Base-by-base conservation (phyloP, 2,113 vertebrate genomes). In the Actenoides lindsayi region DNA sequence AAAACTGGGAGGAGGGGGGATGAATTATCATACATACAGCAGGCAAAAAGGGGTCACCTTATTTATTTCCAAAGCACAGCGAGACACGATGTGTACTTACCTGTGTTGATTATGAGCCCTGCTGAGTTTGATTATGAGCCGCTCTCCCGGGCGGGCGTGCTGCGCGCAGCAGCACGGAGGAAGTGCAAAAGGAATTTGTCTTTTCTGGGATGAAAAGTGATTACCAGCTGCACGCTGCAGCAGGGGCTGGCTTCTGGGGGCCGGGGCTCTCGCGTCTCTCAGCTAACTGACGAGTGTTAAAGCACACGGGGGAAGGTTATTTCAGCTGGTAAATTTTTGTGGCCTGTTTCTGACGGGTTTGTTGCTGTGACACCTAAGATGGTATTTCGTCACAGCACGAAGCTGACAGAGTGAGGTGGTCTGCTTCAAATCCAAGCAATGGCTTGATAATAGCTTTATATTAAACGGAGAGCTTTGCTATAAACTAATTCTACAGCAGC, bases 91-190 rank as follows among this genome's bases (percentile, higher is more conserved):
- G 75, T 76, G 86, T 75, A 93, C 93, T 90, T 96, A 95, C 92
- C 92, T 94, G 83, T 59, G 92, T 35, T 87, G 95, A 95, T 95
- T 78, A 54, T 11, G 65, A 91, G 78, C 87, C 94, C 95, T 0
- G 51, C 95, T 95, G 95, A 87, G 93, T 92, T 71, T 89, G 92
- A 94, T 95, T 89, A 84, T 25, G 87, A 89, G 62, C 83, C 2
- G 46, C 71, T 95, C 79, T 90, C 93, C 8, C 1, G 11, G 77
- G 93, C 0, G 5, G 56, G 80, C 59, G 1, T 65, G 94, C 95
- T 94, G 93, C 1, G 87, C 89, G 89, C 1, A 6, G 83, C 1
- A 1, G 87, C 93, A 30, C 23, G 1, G 84, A 81, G 87, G 95
- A 96, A 89, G 84, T 9, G 77, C 81, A 42, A 7, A 18, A 81